Conservation (phyloP, 2,797 vertebrate species). For the Rhinogobio ventralis region DNA sequence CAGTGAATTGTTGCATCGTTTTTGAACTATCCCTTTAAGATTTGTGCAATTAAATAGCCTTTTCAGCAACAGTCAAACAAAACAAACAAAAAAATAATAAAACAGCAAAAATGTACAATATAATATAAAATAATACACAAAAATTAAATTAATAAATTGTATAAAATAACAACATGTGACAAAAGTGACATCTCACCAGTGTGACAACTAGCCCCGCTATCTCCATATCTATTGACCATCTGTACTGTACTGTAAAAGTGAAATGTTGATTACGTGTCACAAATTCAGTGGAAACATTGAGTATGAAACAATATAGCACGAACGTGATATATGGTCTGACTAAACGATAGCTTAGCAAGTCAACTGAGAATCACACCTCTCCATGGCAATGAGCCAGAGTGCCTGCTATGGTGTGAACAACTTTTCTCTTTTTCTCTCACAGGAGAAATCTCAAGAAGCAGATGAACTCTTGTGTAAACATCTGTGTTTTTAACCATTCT, state of each 20-base stretch:
- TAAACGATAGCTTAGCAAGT: conserved; percentile 35
- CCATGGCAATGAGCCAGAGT: conserved; percentile 38
- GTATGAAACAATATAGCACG: conserved; percentile 27
- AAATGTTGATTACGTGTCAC: conserved; percentile 27
- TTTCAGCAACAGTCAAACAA: background rate
- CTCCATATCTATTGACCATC: conserved; percentile 18
- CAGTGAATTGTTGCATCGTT: too few relatives aligned
- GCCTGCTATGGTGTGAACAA: conserved; percentile 19
- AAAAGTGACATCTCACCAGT: background rate
- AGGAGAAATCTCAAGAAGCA: conserved; percentile 21
- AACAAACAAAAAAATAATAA: background rate
- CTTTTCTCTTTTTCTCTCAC: conserved; percentile 2
- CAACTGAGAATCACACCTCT: conserved; percentile 44
- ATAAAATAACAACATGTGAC: background rate
- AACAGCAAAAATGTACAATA: background rate
- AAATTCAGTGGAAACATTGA: conserved; percentile 36
- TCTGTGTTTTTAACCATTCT: conserved; percentile 13
- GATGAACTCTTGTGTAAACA: conserved; percentile 29
- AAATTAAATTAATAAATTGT: background rate
- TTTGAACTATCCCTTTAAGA: too few relatives aligned
- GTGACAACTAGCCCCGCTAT: background rate
- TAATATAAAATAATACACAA: background rate
- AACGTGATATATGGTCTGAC: conserved; percentile 16
- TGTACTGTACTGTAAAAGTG: conserved; percentile 9
- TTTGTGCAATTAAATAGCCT: background rate